These are phyloP conservation scores for Paragorgia papillata DNA, from an alignment of 92 coral and sea anemone species.

Conservation along the genomic window DNA sequence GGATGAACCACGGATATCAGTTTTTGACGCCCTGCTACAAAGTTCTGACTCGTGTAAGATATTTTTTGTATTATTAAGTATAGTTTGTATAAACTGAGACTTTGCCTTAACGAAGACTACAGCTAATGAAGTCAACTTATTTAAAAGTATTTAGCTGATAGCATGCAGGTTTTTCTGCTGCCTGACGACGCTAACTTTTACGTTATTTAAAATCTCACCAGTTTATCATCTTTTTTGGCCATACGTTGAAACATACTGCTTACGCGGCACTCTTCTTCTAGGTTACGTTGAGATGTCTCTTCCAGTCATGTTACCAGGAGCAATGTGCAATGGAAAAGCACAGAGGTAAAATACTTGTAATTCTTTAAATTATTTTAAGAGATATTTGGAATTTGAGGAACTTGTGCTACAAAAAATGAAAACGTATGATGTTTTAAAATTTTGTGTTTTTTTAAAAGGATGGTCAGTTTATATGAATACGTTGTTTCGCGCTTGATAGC, in stretches of 20 bases:
- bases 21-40: slow-evolving; percentile 66
- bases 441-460: slow-evolving; percentile 49
- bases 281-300: slow-evolving; percentile 74
- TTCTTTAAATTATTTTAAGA: not conserved
- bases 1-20: slow-evolving; percentile 75
- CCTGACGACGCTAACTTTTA: no score
- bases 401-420: not conserved
- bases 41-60: slow-evolving; percentile 65
- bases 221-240: no score
- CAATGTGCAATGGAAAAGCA: slow-evolving; percentile 94
- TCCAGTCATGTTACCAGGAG: slow-evolving; percentile 81
- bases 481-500: slow-evolving; percentile 80
- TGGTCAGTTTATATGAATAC: slow-evolving; percentile 83
- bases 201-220: no score
- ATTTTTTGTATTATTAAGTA: not conserved
- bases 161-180: no score
- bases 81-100: not conserved
- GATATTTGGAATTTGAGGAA: no score
- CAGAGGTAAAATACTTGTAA: slow-evolving; percentile 58
- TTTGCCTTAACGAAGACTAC: not conserved
- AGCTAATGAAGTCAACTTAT: no score
- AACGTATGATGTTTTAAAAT: no score
- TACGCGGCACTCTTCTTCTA: not conserved
- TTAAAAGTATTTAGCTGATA: no score
- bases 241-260: no score